Evolutionary conservation across 2,113 vertebrate species (phyloP).

Genomic region (Gasterosteus nipponicus): DNA sequence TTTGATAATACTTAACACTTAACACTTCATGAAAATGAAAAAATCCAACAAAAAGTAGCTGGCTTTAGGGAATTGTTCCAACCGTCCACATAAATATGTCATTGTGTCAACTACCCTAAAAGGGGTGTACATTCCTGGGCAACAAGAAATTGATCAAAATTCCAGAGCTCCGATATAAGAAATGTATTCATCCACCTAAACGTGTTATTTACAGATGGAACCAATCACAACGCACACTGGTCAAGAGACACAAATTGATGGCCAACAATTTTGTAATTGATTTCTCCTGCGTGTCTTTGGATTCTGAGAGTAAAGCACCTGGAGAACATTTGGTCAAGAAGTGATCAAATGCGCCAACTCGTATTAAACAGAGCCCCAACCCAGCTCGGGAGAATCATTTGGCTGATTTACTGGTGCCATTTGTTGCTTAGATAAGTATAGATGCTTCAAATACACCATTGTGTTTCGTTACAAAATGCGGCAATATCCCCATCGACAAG

Average conservation of each 20-base stretch:
- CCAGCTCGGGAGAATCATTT: background rate
- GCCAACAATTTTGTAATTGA: background rate
- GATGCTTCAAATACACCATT: background rate
- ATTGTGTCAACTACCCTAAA: too few relatives aligned
- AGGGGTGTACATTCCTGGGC: too few relatives aligned
- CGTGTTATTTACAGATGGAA: background rate
- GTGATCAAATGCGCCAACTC: background rate
- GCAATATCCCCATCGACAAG: background rate
- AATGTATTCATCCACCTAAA: background rate
- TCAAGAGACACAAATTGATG: background rate
- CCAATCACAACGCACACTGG: background rate
- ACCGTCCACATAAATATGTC: too few relatives aligned
- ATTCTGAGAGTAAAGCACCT: background rate
- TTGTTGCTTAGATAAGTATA: background rate
- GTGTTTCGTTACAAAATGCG: background rate
- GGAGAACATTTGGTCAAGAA: slow-evolving; percentile 8
- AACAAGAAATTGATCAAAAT: too few relatives aligned
- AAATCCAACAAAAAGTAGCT: too few relatives aligned
- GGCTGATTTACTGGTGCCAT: background rate
- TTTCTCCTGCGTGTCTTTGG: background rate
- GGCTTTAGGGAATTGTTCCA: too few relatives aligned
- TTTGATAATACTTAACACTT: background rate
- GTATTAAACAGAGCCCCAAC: background rate
- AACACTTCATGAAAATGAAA: too few relatives aligned
- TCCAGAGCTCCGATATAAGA: background rate